These are phyloP conservation scores for Crossaster papposus DNA, from an alignment of 53 echinoderm and acorn worm species.

Conservation along the genomic window DNA sequence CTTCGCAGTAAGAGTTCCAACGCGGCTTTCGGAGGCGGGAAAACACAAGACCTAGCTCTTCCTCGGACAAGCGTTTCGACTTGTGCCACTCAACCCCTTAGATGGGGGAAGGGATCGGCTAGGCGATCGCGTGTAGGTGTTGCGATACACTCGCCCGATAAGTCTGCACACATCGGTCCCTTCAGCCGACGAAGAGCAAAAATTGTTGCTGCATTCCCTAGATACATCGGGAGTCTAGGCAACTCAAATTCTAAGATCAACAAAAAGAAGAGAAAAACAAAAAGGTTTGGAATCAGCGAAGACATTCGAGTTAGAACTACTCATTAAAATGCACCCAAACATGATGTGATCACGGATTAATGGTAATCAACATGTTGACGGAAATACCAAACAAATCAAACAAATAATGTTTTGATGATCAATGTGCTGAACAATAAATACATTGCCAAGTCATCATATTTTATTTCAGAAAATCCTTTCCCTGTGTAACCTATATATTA, in stretches of 20 bases:
- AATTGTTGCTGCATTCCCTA: neutral
- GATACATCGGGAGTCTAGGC: neutral
- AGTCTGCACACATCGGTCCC: neutral
- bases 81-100: slow-evolving; percentile 39
- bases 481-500: too few species aligned
- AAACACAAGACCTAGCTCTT: neutral
- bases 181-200: neutral
- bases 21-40: neutral
- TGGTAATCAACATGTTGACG: neutral
- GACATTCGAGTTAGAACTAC: neutral
- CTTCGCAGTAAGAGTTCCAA: slow-evolving; percentile 30
- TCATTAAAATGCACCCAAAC: neutral
- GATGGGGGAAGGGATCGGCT: neutral
- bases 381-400: neutral
- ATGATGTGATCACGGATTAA: neutral
- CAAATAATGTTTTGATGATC: neutral
- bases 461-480: too few species aligned
- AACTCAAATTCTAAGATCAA: neutral
- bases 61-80: slow-evolving; percentile 15
- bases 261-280: neutral
- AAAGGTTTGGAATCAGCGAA: neutral
- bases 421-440: neutral
- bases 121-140: slow-evolving; percentile 5
- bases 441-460: too few species aligned
- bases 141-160: neutral